A percentile compares a stretch with the other conserved stretches of the same genome.
Evolutionary conservation across 2,888 invertebrate genomes (phyloP).

Genomic region (Ophraella communa): DNA sequence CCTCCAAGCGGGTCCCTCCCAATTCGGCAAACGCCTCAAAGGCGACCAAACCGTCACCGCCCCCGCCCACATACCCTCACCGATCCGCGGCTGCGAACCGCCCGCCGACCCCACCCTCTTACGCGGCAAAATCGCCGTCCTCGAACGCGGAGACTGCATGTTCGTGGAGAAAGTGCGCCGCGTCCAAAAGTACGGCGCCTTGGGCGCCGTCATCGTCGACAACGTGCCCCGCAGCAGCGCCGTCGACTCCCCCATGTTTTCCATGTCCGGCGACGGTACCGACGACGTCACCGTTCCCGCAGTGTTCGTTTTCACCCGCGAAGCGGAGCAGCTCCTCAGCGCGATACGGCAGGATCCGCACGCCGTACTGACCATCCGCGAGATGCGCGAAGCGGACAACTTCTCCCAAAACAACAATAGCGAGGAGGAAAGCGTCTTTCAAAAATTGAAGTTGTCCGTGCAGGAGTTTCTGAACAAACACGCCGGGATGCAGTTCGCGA

Average conservation of each 20-base stretch:
- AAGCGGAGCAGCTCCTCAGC: slow-evolving; percentile 73
- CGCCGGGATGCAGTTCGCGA: slow-evolving; percentile 55
- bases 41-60: slow-evolving; percentile 72
- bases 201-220: slow-evolving; percentile 85
- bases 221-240: slow-evolving; percentile 79
- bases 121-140: slow-evolving; percentile 79
- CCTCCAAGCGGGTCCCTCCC: slow-evolving; percentile 85
- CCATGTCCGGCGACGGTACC: slow-evolving; percentile 94
- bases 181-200: slow-evolving; percentile 82
- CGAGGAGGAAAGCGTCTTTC: slow-evolving; percentile 60
- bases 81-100: slow-evolving; percentile 71
- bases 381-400: slow-evolving; percentile 47
- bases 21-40: slow-evolving; percentile 82
- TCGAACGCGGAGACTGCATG: slow-evolving; percentile 91
- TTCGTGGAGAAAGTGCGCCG: slow-evolving; percentile 90
- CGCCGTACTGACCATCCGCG: slow-evolving; percentile 64
- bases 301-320: slow-evolving; percentile 86
- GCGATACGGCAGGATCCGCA: slow-evolving; percentile 65
- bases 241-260: slow-evolving; percentile 83
- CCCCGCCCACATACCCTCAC: slow-evolving; percentile 69
- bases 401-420: slow-evolving; percentile 59
- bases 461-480: slow-evolving; percentile 59
- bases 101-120: slow-evolving; percentile 68
- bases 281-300: slow-evolving; percentile 88
- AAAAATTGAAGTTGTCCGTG: slow-evolving; percentile 59